Evolutionary conservation across 2,797 vertebrate species (phyloP).

Genomic region (Onychomys arenicola): DNA sequence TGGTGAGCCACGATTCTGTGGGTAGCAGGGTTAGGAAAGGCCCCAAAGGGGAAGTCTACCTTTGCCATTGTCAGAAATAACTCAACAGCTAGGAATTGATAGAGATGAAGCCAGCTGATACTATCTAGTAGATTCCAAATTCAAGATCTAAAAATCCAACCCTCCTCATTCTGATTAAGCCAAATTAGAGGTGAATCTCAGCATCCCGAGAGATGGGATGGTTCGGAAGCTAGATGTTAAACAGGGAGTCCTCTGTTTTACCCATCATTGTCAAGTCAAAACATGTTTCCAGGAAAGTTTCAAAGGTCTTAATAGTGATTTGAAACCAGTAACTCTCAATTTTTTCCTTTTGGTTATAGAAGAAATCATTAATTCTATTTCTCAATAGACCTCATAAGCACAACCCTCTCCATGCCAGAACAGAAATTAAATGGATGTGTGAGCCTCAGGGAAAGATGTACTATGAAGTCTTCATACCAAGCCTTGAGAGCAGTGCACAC

Average conservation of each 20-base stretch:
- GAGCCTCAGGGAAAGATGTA: conserved; percentile 81
- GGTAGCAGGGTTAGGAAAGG: too few relatives aligned
- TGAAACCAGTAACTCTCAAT: conserved; percentile 81
- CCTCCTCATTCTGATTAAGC: neutral
- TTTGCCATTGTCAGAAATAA: neutral
- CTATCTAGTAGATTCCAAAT: neutral
- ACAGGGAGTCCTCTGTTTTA: neutral
- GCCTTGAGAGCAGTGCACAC: conserved; percentile 67
- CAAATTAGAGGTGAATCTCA: conserved; percentile 31
- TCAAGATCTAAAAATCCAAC: neutral
- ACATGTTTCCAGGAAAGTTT: conserved; percentile 72
- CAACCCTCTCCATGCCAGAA: conserved; percentile 79
- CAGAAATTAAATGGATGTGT: conserved; percentile 84
- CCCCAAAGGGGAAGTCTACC: neutral
- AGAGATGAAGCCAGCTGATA: neutral
- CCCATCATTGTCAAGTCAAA: conserved; percentile 52
- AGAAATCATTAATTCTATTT: conserved; percentile 82
- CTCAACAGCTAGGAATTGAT: neutral
- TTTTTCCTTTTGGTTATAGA: conserved; percentile 82
- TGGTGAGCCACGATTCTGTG: too few relatives aligned
- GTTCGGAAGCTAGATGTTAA: conserved; percentile 59
- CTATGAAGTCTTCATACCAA: conserved; percentile 82
- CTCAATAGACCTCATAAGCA: conserved; percentile 84
- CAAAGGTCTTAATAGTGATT: conserved; percentile 80
- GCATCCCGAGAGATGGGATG: conserved; percentile 50